Conservation (phyloP, 1,140 invertebrate genomes). For the Leptopilina boulardi region DNA sequence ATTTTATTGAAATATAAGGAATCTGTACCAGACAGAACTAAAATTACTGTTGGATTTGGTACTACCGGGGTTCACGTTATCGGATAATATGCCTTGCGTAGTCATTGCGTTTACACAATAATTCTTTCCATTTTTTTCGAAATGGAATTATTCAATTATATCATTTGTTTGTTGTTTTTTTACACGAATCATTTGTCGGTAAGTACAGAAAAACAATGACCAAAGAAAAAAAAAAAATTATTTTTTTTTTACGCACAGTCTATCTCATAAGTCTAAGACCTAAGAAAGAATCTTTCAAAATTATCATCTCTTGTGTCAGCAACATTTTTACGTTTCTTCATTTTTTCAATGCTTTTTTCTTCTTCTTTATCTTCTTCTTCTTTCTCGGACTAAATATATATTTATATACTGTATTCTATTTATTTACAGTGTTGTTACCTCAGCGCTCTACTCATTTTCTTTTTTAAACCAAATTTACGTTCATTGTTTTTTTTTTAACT, state of each 20-base stretch:
- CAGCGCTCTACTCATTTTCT: background rate
- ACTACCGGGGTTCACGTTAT: constrained; percentile 75
- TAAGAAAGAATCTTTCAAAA: constrained; percentile 63
- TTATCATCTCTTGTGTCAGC: constrained; percentile 45
- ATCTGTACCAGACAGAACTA: constrained; percentile 78
- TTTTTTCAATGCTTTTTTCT: too few relatives aligned
- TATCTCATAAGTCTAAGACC: constrained; percentile 71
- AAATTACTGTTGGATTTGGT: constrained; percentile 77
- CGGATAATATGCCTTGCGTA: constrained; percentile 70
- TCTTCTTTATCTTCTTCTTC: background rate
- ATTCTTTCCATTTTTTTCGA: constrained; percentile 60
- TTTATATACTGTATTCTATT: constrained; percentile 3
- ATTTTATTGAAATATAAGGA: constrained; percentile 77
- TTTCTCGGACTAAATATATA: constrained; percentile 1
- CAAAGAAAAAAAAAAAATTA: too few relatives aligned
- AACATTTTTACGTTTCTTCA: constrained; percentile 42
- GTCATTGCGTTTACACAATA: constrained; percentile 64
- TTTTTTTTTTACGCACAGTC: constrained; percentile 75
- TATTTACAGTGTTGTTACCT: background rate
- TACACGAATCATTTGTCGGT: constrained; percentile 72
- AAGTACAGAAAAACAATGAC: constrained; percentile 75
- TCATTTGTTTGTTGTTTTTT: too few relatives aligned
- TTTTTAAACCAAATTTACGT: background rate
- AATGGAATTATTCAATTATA: constrained; percentile 47
- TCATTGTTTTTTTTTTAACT: background rate